Conservation (phyloP, 2,113 vertebrate genomes). For the Helogale parvula region DNA sequence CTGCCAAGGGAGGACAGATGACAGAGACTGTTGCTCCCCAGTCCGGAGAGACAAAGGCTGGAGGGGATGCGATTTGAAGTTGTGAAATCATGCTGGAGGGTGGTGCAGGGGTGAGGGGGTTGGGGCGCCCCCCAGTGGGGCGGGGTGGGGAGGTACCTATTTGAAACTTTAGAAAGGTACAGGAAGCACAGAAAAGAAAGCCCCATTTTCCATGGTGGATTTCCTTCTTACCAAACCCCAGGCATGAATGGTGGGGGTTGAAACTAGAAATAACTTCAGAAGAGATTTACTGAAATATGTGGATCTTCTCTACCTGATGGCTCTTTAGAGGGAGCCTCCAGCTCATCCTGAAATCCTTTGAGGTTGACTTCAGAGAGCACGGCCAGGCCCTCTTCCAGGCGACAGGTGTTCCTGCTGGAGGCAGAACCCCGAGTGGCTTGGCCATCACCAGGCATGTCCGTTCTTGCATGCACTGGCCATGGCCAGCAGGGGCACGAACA, state of each 20-base stretch:
- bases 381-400: constrained; percentile 43
- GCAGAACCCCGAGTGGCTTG: neutral
- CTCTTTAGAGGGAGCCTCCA: constrained; percentile 20
- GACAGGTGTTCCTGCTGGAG: constrained; percentile 44
- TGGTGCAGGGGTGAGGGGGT: neutral
- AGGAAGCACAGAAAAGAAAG: neutral
- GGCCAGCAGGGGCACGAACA: neutral
- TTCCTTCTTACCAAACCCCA: neutral
- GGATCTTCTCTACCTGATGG: neutral
- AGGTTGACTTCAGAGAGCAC: constrained; percentile 64
- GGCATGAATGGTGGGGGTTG: neutral
- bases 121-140: neutral
- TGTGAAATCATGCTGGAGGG: neutral
- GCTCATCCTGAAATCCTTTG: constrained; percentile 12
- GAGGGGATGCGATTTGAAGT: neutral
- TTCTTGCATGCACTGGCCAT: neutral
- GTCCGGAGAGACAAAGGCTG: neutral
- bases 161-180: neutral
- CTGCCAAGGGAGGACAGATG: neutral
- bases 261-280: neutral
- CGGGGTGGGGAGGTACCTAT: neutral
- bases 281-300: neutral
- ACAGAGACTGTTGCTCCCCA: neutral
- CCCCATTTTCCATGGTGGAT: neutral
- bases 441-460: neutral